Evolutionary conservation across 1,140 invertebrate genomes (phyloP), one percentile per base, ranked within the genome.

Genomic region (Rhynchophorus ferrugineus): DNA sequence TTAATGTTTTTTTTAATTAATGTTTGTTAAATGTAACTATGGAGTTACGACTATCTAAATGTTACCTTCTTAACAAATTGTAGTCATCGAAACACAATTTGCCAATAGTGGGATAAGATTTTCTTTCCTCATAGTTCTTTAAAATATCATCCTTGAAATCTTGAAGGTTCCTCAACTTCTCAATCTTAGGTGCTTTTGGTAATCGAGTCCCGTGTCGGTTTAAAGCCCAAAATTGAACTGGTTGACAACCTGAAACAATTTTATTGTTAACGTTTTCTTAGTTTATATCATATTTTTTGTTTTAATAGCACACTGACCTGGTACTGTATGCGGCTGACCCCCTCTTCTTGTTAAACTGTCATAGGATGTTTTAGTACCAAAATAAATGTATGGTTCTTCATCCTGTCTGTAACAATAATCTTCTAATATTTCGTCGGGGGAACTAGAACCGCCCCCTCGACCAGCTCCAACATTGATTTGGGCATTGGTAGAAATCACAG

Each of bases 321-420:
- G 75, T 43, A 81, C 71, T 44, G 72, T 71, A 53, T 79, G 76
- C 41, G 74, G 69, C 49, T 69, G 74, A 11, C 69, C 68, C 24
- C 71, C 68, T 49, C 65, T 69, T 43, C 73, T 70, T 58, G 75
- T 76, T 17, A 76, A 71, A 58, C 79, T 78, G 58, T 79, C 73
- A 62, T 84, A 84, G 2, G 80, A 75, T 0, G 80, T 82, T 66
- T 82, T 83, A 1, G 77, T 77, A 7, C 73, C 75, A 60, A 81
- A 82, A n/a, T 76, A 71, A 6, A 78, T 68, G 53, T 76, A 73
- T 0, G 79, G 78, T 35, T 80, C 71, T n/a, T 72, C 68, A 48
- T 82, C 78, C 16, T 65, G 69, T 24, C 71, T 69, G 24, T 78
- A 76, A 64, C 81, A 83, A 56, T 78, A 77, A 21, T 75, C 77